Conservation (phyloP, 1,140 invertebrate genomes). For the Hormaphis cornu region DNA sequence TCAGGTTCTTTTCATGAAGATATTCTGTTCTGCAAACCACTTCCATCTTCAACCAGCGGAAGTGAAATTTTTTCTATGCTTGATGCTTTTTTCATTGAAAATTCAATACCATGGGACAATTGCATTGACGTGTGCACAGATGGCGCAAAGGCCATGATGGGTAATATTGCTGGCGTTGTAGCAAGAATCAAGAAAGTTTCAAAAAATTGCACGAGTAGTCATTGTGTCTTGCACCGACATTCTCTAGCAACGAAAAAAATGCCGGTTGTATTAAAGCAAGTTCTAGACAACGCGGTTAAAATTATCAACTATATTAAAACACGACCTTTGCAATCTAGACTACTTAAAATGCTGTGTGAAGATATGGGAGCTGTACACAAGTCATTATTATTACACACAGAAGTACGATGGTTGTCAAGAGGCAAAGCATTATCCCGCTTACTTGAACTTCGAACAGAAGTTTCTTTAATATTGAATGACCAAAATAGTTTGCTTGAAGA, state of each 20-base stretch:
- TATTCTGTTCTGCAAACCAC: neutral
- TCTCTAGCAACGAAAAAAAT: constrained; percentile 25
- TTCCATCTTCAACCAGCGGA: neutral
- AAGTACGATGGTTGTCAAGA: constrained; percentile 41
- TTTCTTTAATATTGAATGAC: too few relatives aligned
- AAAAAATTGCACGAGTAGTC: constrained; percentile 27
- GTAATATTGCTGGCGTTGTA: neutral
- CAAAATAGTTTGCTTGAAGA: too few relatives aligned
- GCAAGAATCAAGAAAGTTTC: neutral
- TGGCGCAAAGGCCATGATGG: constrained; percentile 5
- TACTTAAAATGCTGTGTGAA: constrained; percentile 38
- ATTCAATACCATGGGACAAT: constrained; percentile 17
- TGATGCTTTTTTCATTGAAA: neutral
- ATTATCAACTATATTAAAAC: constrained; percentile 35
- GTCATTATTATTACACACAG: constrained; percentile 39
- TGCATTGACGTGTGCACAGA: too few relatives aligned
- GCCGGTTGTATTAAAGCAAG: constrained; percentile 23
- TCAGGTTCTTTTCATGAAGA: neutral
- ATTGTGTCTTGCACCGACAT: constrained; percentile 32
- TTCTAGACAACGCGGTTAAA: constrained; percentile 23
- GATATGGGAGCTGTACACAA: constrained; percentile 40
- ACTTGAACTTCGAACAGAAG: too few relatives aligned
- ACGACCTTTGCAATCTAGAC: constrained; percentile 11
- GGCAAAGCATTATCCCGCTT: constrained; percentile 36
- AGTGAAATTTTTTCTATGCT: neutral